These are phyloP conservation scores for Hirundichthys speculiger DNA, from an alignment of 2,113 vertebrate species.

Conservation along the genomic window DNA sequence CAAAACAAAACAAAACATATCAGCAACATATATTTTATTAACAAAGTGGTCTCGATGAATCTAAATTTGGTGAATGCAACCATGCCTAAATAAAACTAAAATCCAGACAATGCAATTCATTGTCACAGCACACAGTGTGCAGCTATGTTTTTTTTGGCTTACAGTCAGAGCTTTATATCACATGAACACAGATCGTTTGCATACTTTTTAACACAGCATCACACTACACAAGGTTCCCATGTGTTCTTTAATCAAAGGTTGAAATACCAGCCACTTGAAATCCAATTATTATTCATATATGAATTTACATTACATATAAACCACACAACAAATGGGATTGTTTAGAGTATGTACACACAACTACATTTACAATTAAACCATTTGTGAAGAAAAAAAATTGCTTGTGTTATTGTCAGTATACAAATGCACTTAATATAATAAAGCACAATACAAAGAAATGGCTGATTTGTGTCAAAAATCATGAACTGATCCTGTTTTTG, in stretches of 20 bases:
- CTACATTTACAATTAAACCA: constrained; percentile 82
- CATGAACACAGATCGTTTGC: no score
- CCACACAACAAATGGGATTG: constrained; percentile 67
- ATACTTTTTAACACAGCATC: constrained; percentile 50
- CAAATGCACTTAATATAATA: constrained; percentile 73
- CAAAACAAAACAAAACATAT: no score
- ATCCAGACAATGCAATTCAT: constrained; percentile 60
- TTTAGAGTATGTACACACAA: constrained; percentile 76
- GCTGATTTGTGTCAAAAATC: constrained; percentile 45
- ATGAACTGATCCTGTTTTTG: constrained; percentile 38
- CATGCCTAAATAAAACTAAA: constrained; percentile 62
- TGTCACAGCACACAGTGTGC: constrained; percentile 50
- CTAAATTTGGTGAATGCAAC: constrained; percentile 55
- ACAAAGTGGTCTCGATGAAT: constrained; percentile 62
- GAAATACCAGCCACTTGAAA: constrained; percentile 46
- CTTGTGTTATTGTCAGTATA: constrained; percentile 46
- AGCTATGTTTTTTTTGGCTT: constrained; percentile 58
- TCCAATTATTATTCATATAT: constrained; percentile 49
- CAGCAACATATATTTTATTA: constrained; percentile 58
- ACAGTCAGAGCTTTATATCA: constrained; percentile 48
- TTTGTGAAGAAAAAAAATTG: constrained; percentile 61
- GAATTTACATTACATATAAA: constrained; percentile 65
- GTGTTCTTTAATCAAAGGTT: constrained; percentile 42
- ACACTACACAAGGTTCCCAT: constrained; percentile 38
- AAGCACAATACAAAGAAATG: constrained; percentile 61